Percentiles rank a stretch among this genome's conserved stretches.
Evolutionary conservation across 2,888 invertebrate genomes (phyloP).

Genomic region (Galeopsomyia nigrocyanea): DNA sequence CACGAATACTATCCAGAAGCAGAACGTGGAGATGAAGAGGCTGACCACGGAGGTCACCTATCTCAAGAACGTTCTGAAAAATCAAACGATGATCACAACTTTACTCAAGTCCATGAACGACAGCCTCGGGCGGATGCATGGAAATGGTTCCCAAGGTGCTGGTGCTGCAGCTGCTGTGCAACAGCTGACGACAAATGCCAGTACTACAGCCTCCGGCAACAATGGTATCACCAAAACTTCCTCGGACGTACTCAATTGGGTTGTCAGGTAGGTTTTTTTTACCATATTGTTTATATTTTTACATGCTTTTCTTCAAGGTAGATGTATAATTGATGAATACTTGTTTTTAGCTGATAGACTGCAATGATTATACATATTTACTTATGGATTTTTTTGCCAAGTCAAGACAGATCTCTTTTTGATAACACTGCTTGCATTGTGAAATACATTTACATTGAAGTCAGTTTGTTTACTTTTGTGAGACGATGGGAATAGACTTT

Average conservation of each 20-base stretch:
- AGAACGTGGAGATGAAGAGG: slow-evolving; percentile 69
- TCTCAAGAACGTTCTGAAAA: slow-evolving; percentile 71
- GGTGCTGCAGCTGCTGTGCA: too few species aligned
- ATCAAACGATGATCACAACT: slow-evolving; percentile 71
- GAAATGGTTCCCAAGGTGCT: background rate
- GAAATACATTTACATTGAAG: too few species aligned
- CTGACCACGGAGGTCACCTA: slow-evolving; percentile 72
- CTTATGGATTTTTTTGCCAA: background rate
- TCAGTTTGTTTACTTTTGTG: too few species aligned
- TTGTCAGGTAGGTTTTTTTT: slow-evolving; percentile 30
- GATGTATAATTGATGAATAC: too few species aligned
- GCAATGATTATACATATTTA: background rate
- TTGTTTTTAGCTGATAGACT: background rate
- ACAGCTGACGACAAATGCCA: background rate
- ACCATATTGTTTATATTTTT: background rate
- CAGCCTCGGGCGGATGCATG: slow-evolving; percentile 48
- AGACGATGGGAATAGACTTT: too few species aligned
- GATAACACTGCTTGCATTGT: too few species aligned
- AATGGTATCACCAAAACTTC: background rate
- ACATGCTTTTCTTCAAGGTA: too few species aligned
- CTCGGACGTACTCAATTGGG: slow-evolving; percentile 21
- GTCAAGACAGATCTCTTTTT: too few species aligned
- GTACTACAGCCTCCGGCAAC: background rate
- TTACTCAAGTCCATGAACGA: slow-evolving; percentile 70
- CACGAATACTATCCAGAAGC: slow-evolving; percentile 69